phyloP scores from a whole-genome alignment of 2,113 vertebrate genomes.

The Castor canadensis region DNA sequence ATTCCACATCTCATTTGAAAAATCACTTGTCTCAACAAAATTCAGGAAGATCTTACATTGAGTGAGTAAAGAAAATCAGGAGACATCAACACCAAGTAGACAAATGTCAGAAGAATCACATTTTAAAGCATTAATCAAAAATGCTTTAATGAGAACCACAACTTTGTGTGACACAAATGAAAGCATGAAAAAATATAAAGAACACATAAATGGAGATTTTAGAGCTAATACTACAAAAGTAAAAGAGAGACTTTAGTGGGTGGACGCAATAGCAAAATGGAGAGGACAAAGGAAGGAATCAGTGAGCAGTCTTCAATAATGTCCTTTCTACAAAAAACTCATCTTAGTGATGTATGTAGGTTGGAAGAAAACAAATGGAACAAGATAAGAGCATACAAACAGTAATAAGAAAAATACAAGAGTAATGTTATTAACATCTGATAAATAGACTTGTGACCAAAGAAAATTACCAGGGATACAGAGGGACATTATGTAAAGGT shows the following conservation, averaged over 20 bases:
- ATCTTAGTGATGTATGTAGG: neutral
- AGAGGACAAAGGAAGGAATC: neutral
- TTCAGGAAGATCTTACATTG: neutral
- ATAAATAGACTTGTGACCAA: neutral
- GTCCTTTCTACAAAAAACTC: neutral
- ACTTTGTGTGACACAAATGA: neutral
- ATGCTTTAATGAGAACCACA: neutral
- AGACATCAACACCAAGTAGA: neutral
- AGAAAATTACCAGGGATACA: neutral
- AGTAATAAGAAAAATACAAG: neutral
- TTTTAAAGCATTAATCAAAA: slow-evolving; percentile 1
- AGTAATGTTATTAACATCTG: neutral
- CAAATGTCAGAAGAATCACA: neutral
- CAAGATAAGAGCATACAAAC: neutral
- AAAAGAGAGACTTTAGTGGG: neutral
- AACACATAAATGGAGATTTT: neutral
- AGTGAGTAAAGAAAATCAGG: neutral
- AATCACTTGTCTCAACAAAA: neutral
- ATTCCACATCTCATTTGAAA: neutral
- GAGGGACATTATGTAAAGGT: neutral
- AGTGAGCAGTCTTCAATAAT: neutral
- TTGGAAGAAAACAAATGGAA: neutral
- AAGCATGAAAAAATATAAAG: neutral
- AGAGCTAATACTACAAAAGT: neutral
- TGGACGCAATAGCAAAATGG: neutral